Conservation (phyloP, 1,140 invertebrate species). For the Nymphalis io region DNA sequence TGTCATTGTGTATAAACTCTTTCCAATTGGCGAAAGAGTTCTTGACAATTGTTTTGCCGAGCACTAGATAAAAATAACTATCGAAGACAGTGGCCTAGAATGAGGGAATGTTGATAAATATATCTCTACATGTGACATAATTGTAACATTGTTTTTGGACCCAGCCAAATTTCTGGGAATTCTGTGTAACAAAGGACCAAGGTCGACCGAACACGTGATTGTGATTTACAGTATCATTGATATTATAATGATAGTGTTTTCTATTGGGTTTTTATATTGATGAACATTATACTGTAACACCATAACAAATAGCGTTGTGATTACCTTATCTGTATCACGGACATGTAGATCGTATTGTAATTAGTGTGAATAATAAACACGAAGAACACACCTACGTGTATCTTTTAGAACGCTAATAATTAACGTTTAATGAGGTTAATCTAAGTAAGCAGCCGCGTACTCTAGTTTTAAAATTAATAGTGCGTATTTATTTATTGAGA, state of each 20-base stretch:
- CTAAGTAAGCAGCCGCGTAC: no score
- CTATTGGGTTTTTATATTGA: background rate
- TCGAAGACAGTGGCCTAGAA: conserved; percentile 53
- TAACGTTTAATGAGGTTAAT: no score
- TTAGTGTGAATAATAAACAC: no score
- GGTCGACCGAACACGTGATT: background rate
- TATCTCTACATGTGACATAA: conserved; percentile 48
- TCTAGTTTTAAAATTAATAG: no score
- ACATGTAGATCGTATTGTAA: no score
- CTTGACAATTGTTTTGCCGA: conserved; percentile 58
- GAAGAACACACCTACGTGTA: no score
- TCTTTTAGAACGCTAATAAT: no score
- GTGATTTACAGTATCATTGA: background rate
- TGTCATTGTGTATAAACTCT: conserved; percentile 58
- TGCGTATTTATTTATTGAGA: no score
- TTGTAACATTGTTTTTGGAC: conserved; percentile 42
- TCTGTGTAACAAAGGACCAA: conserved; percentile 28
- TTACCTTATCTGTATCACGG: no score
- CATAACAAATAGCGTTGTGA: no score
- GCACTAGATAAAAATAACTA: conserved; percentile 59
- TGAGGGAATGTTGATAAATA: conserved; percentile 61
- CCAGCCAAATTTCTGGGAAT: conserved; percentile 39
- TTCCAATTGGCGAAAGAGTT: conserved; percentile 66
- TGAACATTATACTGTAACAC: background rate
- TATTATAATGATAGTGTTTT: background rate